Conservation (phyloP, 2,888 invertebrate genomes). For the Arctia plantaginis region DNA sequence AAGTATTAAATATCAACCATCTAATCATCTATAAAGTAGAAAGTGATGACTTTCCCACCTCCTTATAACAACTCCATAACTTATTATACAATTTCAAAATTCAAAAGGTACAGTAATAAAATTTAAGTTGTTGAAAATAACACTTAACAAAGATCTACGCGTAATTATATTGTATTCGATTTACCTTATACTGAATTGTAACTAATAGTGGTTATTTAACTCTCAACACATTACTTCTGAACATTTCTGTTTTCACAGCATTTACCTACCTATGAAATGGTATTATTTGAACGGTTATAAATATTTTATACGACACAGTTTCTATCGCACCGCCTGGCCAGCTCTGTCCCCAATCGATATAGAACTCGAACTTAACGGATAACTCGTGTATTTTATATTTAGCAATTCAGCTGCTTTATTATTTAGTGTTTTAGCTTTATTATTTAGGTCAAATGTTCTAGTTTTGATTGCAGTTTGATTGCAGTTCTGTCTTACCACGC, state of each 20-base stretch:
- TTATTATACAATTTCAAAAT: not conserved
- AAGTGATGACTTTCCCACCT: too few relatives aligned
- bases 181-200: not conserved
- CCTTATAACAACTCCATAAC: too few relatives aligned
- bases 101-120: not conserved
- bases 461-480: not conserved
- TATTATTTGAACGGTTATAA: conserved; percentile 66
- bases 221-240: not conserved
- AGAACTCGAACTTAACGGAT: conserved; percentile 15
- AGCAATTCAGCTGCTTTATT: conserved; percentile 6
- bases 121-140: not conserved
- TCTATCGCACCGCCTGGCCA: conserved; percentile 48
- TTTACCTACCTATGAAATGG: not conserved
- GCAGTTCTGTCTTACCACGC: too few relatives aligned
- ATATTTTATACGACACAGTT: conserved; percentile 73
- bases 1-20: not conserved
- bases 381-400: conserved; percentile 6
- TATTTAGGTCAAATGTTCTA: not conserved
- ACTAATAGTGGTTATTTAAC: not conserved
- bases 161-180: not conserved
- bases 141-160: not conserved
- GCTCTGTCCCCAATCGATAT: conserved; percentile 41
- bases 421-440: too few relatives aligned
- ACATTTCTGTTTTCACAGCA: not conserved
- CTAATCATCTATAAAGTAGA: not conserved